These are phyloP conservation scores for Taphrorychus bicolor DNA, from an alignment of 2,888 invertebrate species.

Conservation along the genomic window DNA sequence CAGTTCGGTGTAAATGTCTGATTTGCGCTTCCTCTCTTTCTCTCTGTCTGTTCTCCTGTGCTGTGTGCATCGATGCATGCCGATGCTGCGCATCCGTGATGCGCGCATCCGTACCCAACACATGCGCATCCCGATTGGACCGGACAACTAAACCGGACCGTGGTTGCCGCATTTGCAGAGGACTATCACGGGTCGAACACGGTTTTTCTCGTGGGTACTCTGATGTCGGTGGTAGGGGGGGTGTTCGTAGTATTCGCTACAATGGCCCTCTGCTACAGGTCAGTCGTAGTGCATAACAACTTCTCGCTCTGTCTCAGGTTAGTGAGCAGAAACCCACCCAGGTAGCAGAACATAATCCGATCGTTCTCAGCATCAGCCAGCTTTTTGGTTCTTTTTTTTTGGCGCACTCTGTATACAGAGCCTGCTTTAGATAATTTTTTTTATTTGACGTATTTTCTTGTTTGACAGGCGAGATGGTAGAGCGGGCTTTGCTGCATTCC, in stretches of 20 bases:
- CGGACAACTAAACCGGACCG: constrained; percentile 45
- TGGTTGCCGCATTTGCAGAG: constrained; percentile 68
- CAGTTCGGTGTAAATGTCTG: constrained; percentile 52
- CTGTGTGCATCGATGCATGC: constrained; percentile 65
- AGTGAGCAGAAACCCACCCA: constrained; percentile 82
- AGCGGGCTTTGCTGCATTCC: constrained; percentile 13
- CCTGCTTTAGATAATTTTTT: no score
- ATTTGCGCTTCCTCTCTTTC: constrained; percentile 65
- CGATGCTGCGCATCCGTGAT: constrained; percentile 49
- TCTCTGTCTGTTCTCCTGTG: constrained; percentile 53
- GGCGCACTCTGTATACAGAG: constrained; percentile 11
- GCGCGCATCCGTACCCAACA: constrained; percentile 56
- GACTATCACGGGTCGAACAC: constrained; percentile 98
- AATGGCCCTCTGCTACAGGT: constrained; percentile 99
- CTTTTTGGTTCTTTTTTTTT: constrained; percentile 5
- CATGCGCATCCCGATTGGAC: constrained; percentile 47
- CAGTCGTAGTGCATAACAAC: constrained; percentile 99
- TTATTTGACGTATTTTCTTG: no score
- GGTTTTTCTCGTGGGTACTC: constrained; percentile 96
- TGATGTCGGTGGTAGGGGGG: constrained; percentile 99
- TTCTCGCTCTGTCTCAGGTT: constrained; percentile 98
- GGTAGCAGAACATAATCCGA: constrained; percentile 62
- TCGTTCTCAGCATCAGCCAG: constrained; percentile 22
- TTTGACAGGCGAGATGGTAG: no score
- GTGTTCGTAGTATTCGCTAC: constrained; percentile 98